phyloP scores from a whole-genome alignment of 2,797 vertebrate genomes.

The Hapalemur alaotrensis region DNA sequence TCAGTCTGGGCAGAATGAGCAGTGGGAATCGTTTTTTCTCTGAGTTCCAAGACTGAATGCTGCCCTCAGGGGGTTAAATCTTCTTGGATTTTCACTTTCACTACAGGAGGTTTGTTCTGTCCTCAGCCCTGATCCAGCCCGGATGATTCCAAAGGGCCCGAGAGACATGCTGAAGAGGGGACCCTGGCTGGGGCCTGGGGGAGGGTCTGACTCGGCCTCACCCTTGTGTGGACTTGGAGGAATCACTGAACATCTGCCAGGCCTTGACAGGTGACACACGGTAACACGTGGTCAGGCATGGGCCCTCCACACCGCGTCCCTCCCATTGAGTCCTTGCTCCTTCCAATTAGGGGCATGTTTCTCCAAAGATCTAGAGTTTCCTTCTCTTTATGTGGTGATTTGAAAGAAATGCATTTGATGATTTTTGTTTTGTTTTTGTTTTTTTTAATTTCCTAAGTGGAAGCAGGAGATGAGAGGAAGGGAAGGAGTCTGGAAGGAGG shows the following conservation, averaged over 20 bases:
- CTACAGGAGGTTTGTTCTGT: not conserved
- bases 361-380: not conserved
- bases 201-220: not conserved
- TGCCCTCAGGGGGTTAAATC: not conserved
- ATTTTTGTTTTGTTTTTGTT: not conserved
- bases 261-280: no score
- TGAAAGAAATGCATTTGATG: not conserved
- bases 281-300: no score
- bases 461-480: not conserved
- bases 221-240: not conserved
- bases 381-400: not conserved
- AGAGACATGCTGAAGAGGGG: not conserved
- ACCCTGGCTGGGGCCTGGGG: accelerated
- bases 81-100: not conserved
- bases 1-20: not conserved
- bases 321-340: not conserved
- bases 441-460: not conserved
- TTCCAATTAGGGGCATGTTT: not conserved
- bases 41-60: not conserved
- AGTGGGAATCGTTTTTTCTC: not conserved
- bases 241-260: no score
- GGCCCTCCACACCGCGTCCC: no score
- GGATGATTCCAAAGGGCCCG: accelerated
- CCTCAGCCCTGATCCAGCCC: not conserved
- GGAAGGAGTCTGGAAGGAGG: not conserved